A percentile compares a stretch with the other conserved stretches of the same genome.
phyloP scores from a whole-genome alignment of 2,113 vertebrate species.

The Chaetops frenatus region DNA sequence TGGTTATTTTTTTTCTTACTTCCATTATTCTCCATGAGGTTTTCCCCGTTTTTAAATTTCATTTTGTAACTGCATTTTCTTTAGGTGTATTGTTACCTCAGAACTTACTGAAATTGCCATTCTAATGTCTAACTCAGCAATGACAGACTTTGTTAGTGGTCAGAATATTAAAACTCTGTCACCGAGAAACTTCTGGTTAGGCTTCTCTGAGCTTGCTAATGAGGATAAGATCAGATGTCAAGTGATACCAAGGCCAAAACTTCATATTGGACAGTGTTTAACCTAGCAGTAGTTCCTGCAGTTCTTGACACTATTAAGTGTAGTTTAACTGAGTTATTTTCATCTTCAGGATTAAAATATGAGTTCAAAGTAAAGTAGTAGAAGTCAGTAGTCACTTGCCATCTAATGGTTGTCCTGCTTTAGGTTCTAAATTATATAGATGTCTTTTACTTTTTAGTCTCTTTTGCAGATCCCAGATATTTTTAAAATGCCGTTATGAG shows the following conservation, averaged over 20 bases:
- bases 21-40: neutral
- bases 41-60: neutral
- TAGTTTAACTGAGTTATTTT: neutral
- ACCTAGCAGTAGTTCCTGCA: neutral
- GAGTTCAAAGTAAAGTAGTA: neutral
- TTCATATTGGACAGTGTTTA: neutral
- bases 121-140: neutral
- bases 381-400: neutral
- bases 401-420: neutral
- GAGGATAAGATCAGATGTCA: neutral
- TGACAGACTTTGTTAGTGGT: neutral
- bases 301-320: neutral
- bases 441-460: neutral
- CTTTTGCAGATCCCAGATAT: neutral
- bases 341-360: neutral
- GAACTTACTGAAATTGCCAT: neutral
- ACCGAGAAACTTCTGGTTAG: neutral
- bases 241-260: neutral
- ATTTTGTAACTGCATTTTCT: neutral
- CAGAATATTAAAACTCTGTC: neutral
- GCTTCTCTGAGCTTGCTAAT: neutral
- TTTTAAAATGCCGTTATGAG: neutral
- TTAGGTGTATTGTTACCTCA: neutral
- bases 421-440: neutral
- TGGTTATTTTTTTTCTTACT: neutral